A percentile compares a stretch with the other conserved stretches of the same genome.
phyloP scores from a whole-genome alignment of 2,888 invertebrate species.

The Drosophila borealis region DNA sequence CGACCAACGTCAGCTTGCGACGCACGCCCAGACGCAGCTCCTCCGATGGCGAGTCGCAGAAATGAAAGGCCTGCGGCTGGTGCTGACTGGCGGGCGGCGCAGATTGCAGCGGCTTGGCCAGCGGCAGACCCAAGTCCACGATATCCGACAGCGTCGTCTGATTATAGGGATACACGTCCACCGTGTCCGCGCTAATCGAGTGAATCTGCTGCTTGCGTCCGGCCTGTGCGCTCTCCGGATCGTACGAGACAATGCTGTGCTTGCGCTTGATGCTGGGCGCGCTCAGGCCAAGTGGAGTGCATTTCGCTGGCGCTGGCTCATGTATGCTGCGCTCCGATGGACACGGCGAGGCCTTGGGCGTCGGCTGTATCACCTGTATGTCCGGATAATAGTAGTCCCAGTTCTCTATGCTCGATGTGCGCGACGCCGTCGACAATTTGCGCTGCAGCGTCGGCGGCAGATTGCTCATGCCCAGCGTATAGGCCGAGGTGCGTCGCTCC shows the following conservation, averaged over 20 bases:
- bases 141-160: slow-evolving; percentile 46
- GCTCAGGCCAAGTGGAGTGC: slow-evolving; percentile 29
- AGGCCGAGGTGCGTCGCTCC: slow-evolving; percentile 92
- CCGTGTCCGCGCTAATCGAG: slow-evolving; percentile 83
- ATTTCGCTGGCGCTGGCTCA: slow-evolving; percentile 53
- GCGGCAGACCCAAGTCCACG: slow-evolving; percentile 44
- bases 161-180: slow-evolving; percentile 82
- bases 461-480: slow-evolving; percentile 90
- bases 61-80: slow-evolving; percentile 73
- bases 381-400: slow-evolving; percentile 88
- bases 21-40: slow-evolving; percentile 82
- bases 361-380: slow-evolving; percentile 91
- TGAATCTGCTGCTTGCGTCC: slow-evolving; percentile 83
- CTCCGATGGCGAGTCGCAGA: slow-evolving; percentile 79
- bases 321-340: slow-evolving; percentile 87
- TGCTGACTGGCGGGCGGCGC: slow-evolving; percentile 56
- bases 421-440: slow-evolving; percentile 82
- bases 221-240: slow-evolving; percentile 82
- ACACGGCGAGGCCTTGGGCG: slow-evolving; percentile 93
- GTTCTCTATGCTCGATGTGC: slow-evolving; percentile 83
- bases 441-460: slow-evolving; percentile 83
- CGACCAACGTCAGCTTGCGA: slow-evolving; percentile 81
- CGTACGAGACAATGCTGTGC: slow-evolving; percentile 83
- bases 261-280: slow-evolving; percentile 79
- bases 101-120: slow-evolving; percentile 60